Evolutionary conservation across 2,797 vertebrate genomes (phyloP).

Genomic region (Philypnodon macrostomus): DNA sequence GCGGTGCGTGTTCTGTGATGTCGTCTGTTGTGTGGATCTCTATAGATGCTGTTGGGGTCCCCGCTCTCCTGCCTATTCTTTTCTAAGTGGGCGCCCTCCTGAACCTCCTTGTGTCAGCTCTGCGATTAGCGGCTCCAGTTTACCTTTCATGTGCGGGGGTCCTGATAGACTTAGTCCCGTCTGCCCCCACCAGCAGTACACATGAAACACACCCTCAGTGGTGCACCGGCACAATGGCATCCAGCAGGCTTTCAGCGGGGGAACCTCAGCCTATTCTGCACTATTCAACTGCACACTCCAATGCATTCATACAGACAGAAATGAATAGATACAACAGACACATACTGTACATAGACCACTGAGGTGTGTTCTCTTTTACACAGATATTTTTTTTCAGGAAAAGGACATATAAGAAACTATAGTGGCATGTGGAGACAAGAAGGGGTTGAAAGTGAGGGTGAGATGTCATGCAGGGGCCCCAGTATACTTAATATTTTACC

Average conservation of each 20-base stretch:
- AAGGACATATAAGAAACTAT: conserved; percentile 30
- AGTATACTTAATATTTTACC: conserved; percentile 76
- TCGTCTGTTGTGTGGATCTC: conserved; percentile 56
- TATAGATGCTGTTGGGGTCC: conserved; percentile 56
- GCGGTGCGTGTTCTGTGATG: conserved; percentile 60
- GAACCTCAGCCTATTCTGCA: conserved; percentile 60
- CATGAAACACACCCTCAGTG: conserved; percentile 60
- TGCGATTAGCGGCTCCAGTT: conserved; percentile 66
- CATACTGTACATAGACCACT: too few species aligned
- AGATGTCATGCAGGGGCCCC: conserved; percentile 71
- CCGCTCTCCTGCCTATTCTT: conserved; percentile 66
- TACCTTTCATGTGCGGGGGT: conserved; percentile 75
- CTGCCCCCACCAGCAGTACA: conserved; percentile 28
- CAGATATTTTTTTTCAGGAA: too few species aligned
- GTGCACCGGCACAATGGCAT: conserved; percentile 70
- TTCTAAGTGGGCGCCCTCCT: conserved; percentile 74
- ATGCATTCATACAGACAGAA: conserved; percentile 54
- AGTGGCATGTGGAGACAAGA: conserved; percentile 52
- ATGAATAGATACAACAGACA: conserved; percentile 40
- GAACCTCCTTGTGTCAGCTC: conserved; percentile 69
- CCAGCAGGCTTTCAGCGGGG: conserved; percentile 67
- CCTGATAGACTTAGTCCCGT: conserved; percentile 61
- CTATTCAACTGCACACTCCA: conserved; percentile 63
- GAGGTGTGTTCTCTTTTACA: too few species aligned
- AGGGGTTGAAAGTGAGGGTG: conserved; percentile 65